Percentiles rank a stretch among this genome's conserved stretches.
These are phyloP conservation scores for Siphonodentalium dalli DNA, from an alignment of 2,888 invertebrate species.

Conservation along the genomic window DNA sequence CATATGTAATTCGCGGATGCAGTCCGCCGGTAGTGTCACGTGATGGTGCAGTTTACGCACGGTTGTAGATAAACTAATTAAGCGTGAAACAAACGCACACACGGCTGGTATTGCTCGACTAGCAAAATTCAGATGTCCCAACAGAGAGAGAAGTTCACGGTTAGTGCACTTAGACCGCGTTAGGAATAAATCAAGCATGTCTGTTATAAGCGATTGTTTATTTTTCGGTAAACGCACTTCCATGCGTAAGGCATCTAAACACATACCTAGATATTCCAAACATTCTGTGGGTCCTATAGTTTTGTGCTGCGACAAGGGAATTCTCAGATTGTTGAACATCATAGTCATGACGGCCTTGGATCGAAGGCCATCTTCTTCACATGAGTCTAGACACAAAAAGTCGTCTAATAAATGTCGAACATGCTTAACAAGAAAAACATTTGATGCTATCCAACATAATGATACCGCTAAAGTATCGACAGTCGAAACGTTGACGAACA, in stretches of 20 bases:
- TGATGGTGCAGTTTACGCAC: constrained; percentile 12
- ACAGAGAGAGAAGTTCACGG: constrained; percentile 14
- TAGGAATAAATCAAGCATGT: neutral
- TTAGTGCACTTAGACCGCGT: constrained; percentile 3
- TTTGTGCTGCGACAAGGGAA: constrained; percentile 24
- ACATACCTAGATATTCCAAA: constrained; percentile 27
- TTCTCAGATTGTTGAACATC: constrained; percentile 19
- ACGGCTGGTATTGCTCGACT: constrained; percentile 8
- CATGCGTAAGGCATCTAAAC: constrained; percentile 26
- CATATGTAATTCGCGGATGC: too few relatives aligned
- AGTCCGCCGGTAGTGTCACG: too few relatives aligned
- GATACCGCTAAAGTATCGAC: constrained; percentile 20
- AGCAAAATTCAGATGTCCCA: constrained; percentile 24
- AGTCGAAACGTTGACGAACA: constrained; percentile 21
- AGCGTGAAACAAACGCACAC: constrained; percentile 15
- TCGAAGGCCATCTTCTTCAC: constrained; percentile 8
- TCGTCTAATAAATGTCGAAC: constrained; percentile 28
- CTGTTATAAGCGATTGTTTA: constrained; percentile 18
- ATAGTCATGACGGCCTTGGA: constrained; percentile 21
- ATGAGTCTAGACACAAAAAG: constrained; percentile 22
- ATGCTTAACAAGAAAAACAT: constrained; percentile 16
- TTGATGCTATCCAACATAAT: constrained; percentile 24
- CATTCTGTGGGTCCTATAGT: constrained; percentile 17
- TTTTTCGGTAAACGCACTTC: constrained; percentile 18
- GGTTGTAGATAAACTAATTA: constrained; percentile 14